Evolutionary conservation across 2,113 vertebrate species (phyloP).

Genomic region (Chionodraco myersi): DNA sequence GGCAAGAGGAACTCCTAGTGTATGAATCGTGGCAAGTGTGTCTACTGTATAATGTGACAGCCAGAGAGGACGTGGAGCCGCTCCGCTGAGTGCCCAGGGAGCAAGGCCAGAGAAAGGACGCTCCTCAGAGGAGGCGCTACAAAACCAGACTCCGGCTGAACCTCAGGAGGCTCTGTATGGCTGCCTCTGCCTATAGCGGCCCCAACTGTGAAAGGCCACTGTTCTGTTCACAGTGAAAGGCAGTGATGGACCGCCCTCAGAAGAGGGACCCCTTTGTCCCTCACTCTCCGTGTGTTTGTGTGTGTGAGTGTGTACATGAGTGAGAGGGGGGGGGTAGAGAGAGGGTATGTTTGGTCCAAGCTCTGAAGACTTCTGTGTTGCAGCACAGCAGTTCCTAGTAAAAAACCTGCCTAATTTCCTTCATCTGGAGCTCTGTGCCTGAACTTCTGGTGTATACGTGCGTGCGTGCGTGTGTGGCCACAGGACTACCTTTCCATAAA

Average conservation of each 20-base stretch:
- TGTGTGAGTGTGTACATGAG: slow-evolving; percentile 47
- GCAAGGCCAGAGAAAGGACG: slow-evolving; percentile 66
- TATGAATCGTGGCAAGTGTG: slow-evolving; percentile 68
- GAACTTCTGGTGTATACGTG: not conserved
- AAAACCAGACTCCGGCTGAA: slow-evolving; percentile 68
- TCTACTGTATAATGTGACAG: slow-evolving; percentile 69
- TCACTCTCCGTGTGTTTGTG: slow-evolving; percentile 50
- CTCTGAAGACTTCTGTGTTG: slow-evolving; percentile 74
- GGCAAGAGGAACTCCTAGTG: slow-evolving; percentile 42
- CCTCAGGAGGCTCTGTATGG: slow-evolving; percentile 72
- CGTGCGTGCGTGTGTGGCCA: not conserved
- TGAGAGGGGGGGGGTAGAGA: not conserved
- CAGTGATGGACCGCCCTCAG: slow-evolving; percentile 78
- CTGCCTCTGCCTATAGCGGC: slow-evolving; percentile 70
- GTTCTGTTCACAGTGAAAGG: slow-evolving; percentile 82
- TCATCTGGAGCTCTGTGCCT: slow-evolving; percentile 30
- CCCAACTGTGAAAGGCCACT: slow-evolving; percentile 79
- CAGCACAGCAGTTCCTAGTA: slow-evolving; percentile 50
- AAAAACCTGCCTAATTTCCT: slow-evolving; percentile 48
- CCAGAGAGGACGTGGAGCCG: slow-evolving; percentile 67
- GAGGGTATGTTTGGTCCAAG: slow-evolving; percentile 62
- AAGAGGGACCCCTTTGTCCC: slow-evolving; percentile 82
- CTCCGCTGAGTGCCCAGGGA: slow-evolving; percentile 61
- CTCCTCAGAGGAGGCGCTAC: slow-evolving; percentile 68
- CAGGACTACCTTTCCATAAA: slow-evolving; percentile 8